Evolutionary conservation across 2,797 vertebrate species (phyloP), one percentile per base, ranked within the genome.

Genomic region (Sciaenops ocellatus): DNA sequence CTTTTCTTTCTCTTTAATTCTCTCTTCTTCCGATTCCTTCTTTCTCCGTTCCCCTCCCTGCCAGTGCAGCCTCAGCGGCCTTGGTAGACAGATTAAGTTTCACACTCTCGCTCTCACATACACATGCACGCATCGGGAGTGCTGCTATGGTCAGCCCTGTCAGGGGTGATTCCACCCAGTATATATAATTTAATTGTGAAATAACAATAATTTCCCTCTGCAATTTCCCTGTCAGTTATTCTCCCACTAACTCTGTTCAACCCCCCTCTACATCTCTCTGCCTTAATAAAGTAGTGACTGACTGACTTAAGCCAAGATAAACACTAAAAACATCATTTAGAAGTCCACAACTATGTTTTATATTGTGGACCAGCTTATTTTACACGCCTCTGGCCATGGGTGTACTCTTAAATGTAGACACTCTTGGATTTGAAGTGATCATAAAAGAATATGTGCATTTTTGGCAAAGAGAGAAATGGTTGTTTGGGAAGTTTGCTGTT

Each of bases 181-280:
- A 88, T 92, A 90, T 92, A 92, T 94, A 91, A 94, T 93, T 93
- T 93, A 93, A 94, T 93, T 92, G 92, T 91, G 90, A 92, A 94
- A 94, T 94, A 94, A 94, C 93, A 93, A 93, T 91, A 88, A 92
- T 90, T 92, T 93, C 90, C 91, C 90, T 74, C 90, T 88, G 85
- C 84, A 91, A 91, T 91, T 93, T 93, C 88, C 88, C 89, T 80
- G 91, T 92, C 92, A 92, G 87, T 92, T 91, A 83, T 87, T 89
- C 82, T 88, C 86, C 87, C 82, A 68, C 76, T 90, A 86, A 67
- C 78, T 75, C 70, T 0, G 46, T 51, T 79, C 78, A 34, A 44
- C 74, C 71, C 73, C 67, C 62, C 59, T 67, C 76, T 26, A 60
- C 69, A 80, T 73, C 56, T 70, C 82, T 75, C 51, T n/a, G 78